Conservation (phyloP, 1,140 invertebrate genomes). For the Panonychus citri region DNA sequence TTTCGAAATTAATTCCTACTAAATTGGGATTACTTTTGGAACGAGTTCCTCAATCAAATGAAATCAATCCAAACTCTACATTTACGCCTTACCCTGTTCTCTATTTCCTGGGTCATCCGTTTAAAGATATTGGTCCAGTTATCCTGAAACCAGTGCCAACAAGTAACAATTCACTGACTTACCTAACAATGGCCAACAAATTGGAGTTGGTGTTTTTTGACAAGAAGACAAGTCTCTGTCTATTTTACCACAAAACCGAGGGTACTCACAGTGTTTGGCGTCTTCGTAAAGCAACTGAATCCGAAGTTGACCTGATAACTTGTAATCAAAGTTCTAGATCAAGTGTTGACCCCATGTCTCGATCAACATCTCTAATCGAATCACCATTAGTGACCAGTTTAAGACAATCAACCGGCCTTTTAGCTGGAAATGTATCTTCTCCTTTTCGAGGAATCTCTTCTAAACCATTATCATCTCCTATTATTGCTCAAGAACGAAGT, state of each 20-base stretch:
- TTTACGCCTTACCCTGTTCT: conserved; percentile 28
- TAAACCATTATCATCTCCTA: conserved; percentile 5
- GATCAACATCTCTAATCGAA: background rate
- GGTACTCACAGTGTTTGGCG: conserved; percentile 57
- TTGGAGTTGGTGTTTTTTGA: conserved; percentile 36
- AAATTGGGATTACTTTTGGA: conserved; percentile 53
- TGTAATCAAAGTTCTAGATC: background rate
- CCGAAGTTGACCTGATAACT: conserved; percentile 33
- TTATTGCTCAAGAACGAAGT: conserved; percentile 11
- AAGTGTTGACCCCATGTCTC: background rate
- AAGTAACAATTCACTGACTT: conserved; percentile 6
- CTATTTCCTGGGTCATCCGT: conserved; percentile 60
- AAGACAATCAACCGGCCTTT: background rate
- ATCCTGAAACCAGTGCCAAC: conserved; percentile 20
- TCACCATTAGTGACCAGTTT: background rate
- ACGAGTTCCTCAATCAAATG: conserved; percentile 12
- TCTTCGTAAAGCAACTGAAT: conserved; percentile 43
- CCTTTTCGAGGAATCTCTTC: background rate
- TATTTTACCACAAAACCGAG: conserved; percentile 48
- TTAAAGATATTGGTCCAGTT: conserved; percentile 66
- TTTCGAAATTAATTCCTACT: conserved; percentile 40
- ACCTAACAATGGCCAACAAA: conserved; percentile 34
- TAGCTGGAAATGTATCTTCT: background rate
- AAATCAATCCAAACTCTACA: background rate
- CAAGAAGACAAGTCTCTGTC: conserved; percentile 35